Percentiles rank a stretch among this genome's conserved stretches.
These are phyloP conservation scores for Thaumatotibia leucotreta DNA, from an alignment of 1,140 invertebrate genomes.

Conservation along the genomic window DNA sequence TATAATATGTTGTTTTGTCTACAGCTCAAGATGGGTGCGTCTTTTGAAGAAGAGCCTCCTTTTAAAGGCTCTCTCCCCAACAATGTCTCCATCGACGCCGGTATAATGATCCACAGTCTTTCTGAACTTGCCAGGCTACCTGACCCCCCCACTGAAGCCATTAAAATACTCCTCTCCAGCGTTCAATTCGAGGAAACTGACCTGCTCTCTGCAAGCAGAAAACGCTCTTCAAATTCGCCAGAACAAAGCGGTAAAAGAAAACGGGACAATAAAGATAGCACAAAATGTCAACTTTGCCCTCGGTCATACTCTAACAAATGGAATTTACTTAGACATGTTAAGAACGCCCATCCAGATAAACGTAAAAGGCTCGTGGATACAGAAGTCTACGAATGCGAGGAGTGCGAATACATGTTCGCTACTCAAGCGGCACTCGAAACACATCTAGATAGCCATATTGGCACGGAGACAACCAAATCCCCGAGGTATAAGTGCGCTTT, in stretches of 20 bases:
- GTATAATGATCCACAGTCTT: not conserved
- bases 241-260: no score
- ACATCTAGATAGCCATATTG: not conserved
- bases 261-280: not conserved
- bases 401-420: not conserved
- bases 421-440: not conserved
- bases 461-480: not conserved
- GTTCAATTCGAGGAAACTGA: not conserved
- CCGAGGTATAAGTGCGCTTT: not conserved
- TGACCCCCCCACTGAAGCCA: not conserved
- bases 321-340: not conserved
- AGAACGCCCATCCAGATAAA: not conserved
- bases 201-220: no score
- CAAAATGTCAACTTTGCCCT: not conserved
- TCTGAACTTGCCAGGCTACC: not conserved
- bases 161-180: not conserved
- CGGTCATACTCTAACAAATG: not conserved
- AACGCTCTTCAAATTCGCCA: no score
- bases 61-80: not conserved
- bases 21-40: not conserved
- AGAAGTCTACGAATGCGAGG: not conserved
- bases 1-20: not conserved
- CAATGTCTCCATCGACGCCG: not conserved
- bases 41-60: not conserved
- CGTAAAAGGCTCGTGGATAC: not conserved